These are phyloP conservation scores for Merops nubicus DNA, from an alignment of 2,113 vertebrate species.

Conservation along the genomic window DNA sequence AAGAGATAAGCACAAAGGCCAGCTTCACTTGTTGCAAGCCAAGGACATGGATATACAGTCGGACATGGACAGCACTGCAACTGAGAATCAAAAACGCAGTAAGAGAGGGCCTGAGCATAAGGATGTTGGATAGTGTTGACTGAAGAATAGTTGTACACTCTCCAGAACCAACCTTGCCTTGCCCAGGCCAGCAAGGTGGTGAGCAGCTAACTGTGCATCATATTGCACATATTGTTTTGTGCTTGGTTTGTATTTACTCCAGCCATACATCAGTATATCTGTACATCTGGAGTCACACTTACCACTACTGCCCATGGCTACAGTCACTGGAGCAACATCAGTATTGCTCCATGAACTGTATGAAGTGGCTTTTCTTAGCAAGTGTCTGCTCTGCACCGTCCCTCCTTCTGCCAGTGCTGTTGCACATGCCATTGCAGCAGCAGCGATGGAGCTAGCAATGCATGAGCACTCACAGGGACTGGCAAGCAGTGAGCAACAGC, in stretches of 20 bases:
- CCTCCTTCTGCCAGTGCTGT: neutral
- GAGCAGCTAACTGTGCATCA: neutral
- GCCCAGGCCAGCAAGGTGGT: neutral
- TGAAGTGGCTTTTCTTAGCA: neutral
- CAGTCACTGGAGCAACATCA: neutral
- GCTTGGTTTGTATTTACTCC: neutral
- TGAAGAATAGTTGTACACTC: neutral
- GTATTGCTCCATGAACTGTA: no score
- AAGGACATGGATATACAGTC: neutral
- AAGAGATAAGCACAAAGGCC: neutral
- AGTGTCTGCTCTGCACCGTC: neutral
- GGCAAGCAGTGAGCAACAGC: rapidly evolving
- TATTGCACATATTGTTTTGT: rapidly evolving
- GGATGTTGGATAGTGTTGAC: rapidly evolving
- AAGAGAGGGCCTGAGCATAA: neutral
- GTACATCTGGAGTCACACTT: neutral
- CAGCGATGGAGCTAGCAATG: neutral
- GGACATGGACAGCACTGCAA: neutral
- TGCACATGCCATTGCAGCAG: neutral
- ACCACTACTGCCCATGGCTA: neutral
- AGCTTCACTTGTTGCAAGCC: neutral
- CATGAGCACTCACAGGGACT: rapidly evolving
- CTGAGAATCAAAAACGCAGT: neutral
- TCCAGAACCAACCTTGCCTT: neutral
- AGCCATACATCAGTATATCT: neutral